A percentile compares a stretch with the other conserved stretches of the same genome.
Evolutionary conservation across 1,140 invertebrate species (phyloP).

Genomic region (Bombus ignitus): DNA sequence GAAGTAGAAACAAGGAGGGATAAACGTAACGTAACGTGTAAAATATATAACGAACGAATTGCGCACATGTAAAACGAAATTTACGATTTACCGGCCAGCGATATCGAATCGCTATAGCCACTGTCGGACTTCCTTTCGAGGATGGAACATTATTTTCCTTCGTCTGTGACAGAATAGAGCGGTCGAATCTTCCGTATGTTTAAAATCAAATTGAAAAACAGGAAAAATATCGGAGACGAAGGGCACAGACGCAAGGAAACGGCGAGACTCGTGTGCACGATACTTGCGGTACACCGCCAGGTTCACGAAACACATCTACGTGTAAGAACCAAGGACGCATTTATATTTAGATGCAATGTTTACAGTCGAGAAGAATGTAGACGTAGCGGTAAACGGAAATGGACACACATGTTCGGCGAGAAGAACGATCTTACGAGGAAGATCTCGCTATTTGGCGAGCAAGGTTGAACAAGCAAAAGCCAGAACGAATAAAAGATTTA

Average conservation of each 20-base stretch:
- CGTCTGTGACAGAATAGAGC: background rate
- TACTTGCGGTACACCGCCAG: background rate
- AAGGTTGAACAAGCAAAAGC: background rate
- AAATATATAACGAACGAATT: background rate
- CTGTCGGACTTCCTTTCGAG: too few species aligned
- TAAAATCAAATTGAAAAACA: background rate
- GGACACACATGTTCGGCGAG: background rate
- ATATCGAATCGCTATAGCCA: too few species aligned
- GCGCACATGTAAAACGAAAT: background rate
- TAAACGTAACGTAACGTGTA: background rate
- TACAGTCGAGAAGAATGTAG: constrained; percentile 36
- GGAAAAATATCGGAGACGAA: background rate
- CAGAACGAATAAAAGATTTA: background rate
- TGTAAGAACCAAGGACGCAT: constrained; percentile 33
- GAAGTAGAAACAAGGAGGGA: background rate
- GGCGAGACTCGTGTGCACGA: background rate
- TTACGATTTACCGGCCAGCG: too few species aligned
- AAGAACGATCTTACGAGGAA: background rate
- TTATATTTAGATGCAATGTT: constrained; percentile 54
- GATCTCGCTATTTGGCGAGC: background rate
- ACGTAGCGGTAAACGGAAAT: constrained; percentile 1
- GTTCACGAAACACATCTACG: constrained; percentile 21
- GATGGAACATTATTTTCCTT: background rate
- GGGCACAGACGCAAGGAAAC: background rate
- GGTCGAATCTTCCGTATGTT: background rate